A percentile compares a stretch with the other conserved stretches of the same genome.
Conservation (phyloP, 2,797 vertebrate species). For the Darevskia mixta region DNA sequence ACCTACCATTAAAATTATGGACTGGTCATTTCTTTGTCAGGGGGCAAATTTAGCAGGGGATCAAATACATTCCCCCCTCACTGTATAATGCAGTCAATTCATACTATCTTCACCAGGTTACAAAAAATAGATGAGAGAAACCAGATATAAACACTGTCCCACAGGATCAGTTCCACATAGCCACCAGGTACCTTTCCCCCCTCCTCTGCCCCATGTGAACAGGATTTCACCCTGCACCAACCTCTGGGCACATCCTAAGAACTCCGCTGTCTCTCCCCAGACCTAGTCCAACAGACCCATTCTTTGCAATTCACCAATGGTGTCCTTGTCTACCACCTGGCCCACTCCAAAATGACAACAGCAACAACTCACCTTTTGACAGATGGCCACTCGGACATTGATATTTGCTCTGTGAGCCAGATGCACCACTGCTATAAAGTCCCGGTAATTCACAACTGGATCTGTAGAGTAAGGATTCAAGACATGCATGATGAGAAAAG, state of each 20-base stretch:
- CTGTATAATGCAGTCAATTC: not conserved
- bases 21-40: too few relatives aligned
- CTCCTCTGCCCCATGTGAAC: not conserved
- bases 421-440: slow-evolving; percentile 92
- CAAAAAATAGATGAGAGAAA: not conserved
- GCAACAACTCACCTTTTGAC: slow-evolving; percentile 88
- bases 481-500: slow-evolving; percentile 32
- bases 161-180: not conserved
- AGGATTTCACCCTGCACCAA: not conserved
- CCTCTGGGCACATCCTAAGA: not conserved
- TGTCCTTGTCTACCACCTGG: not conserved
- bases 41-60: too few relatives aligned
- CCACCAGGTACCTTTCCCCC: not conserved
- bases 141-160: not conserved
- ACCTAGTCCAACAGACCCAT: not conserved
- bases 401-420: slow-evolving; percentile 88
- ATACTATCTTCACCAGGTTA: not conserved
- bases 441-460: slow-evolving; percentile 91
- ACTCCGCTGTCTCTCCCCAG: not conserved
- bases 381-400: slow-evolving; percentile 89
- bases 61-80: too few relatives aligned
- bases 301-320: not conserved
- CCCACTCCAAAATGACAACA: too few relatives aligned
- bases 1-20: too few relatives aligned
- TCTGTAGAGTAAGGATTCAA: slow-evolving; percentile 79